These are phyloP conservation scores for Jacana jacana DNA, from an alignment of 2,113 vertebrate species.

Conservation along the genomic window DNA sequence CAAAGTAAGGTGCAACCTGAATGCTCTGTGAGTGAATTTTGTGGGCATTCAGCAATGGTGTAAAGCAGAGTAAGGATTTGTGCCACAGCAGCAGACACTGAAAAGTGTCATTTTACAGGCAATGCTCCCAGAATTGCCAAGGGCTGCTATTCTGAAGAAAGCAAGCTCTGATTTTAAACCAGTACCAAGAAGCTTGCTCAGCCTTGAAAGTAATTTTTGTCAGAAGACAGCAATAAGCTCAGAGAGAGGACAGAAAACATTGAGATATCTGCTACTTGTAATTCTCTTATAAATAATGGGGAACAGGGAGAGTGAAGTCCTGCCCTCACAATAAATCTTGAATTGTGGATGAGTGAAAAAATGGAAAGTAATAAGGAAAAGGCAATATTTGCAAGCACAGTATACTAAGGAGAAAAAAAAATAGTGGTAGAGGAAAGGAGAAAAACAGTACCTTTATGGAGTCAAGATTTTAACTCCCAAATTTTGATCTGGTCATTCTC, in stretches of 20 bases:
- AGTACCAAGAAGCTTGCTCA: not conserved
- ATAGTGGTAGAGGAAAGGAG: not conserved
- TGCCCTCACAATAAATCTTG: not conserved
- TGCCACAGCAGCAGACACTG: no score
- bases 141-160: not conserved
- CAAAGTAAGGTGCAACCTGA: not conserved
- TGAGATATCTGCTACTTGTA: not conserved
- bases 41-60: not conserved
- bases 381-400: not conserved
- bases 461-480: not conserved
- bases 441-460: not conserved
- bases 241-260: not conserved
- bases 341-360: not conserved
- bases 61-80: not conserved
- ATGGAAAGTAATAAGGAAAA: not conserved
- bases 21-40: not conserved
- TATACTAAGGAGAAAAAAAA: not conserved
- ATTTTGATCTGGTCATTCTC: not conserved
- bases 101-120: not conserved
- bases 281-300: not conserved
- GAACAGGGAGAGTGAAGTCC: not conserved
- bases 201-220: not conserved
- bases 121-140: not conserved
- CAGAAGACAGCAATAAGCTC: not conserved
- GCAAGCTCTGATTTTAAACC: not conserved